Percentiles rank a stretch among this genome's conserved stretches.
Evolutionary conservation across 2,113 vertebrate genomes (phyloP).

Genomic region (Hippolais icterina): DNA sequence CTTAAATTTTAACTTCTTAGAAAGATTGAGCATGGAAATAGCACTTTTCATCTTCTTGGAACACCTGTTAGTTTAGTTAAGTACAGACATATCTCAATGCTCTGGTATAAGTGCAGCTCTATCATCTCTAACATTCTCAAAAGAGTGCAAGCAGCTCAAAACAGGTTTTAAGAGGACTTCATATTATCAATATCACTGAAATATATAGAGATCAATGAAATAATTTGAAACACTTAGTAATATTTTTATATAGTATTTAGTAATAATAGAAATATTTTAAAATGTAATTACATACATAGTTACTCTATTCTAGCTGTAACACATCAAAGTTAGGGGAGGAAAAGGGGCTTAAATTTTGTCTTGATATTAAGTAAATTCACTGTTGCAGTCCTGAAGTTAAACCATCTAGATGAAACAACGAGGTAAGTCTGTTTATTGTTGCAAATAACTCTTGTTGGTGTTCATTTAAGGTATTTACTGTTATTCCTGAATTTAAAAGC

Average conservation of each 20-base stretch:
- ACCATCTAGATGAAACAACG: neutral
- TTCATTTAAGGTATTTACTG: neutral
- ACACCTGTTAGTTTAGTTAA: neutral
- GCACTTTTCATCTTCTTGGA: neutral
- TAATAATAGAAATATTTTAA: neutral
- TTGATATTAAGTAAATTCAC: neutral
- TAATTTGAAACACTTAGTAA: neutral
- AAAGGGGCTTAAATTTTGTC: neutral
- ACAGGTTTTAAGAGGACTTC: neutral
- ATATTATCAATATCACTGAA: neutral
- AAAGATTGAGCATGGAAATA: neutral
- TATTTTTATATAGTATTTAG: neutral
- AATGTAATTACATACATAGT: neutral
- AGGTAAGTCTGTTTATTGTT: conserved; percentile 40
- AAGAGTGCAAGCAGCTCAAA: neutral
- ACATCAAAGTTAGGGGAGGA: neutral
- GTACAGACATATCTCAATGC: neutral
- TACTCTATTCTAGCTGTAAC: neutral
- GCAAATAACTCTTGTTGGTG: neutral
- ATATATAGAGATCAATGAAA: neutral
- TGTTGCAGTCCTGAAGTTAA: neutral
- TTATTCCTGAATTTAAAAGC: neutral
- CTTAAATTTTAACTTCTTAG: neutral
- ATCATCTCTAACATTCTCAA: neutral
- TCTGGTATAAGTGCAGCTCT: neutral